Base-by-base conservation (phyloP, 2,113 vertebrate species). In the Notarius quadriscutis region DNA sequence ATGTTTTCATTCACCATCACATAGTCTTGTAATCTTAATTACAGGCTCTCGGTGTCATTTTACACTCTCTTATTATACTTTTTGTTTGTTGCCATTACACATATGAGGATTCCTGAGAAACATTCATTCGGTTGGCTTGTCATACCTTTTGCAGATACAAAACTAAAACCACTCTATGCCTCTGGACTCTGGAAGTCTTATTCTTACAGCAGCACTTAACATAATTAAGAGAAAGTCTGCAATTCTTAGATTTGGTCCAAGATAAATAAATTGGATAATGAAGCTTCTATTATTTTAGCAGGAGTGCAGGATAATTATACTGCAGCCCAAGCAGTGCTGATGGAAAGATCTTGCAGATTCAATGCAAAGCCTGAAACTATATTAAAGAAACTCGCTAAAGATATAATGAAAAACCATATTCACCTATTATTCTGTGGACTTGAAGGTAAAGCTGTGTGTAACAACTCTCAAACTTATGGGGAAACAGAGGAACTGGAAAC, bases 11-110 rank as follows among this genome's bases (percentile, higher is more conserved):
- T 94, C 94, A 91, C 91, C 89, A 85, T 91, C 87, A 51, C 71
- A 93, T 88, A 88, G 85, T 92, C 91, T 90, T 94, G 95, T 93
- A 89, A 93, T 95, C 95, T 95, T 95, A 92, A 94, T 95, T 95
- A 95, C 85, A 62, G 60, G 74, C 85, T 71, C 90, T 85, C 85
- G 3, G 62, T 88, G 72, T 92, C 89, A 92, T 94, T 94, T 94
- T 93, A 94, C 91, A 92, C 85, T 83, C 90, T 91, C 92, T 91
- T 92, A 90, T 94, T 93, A 93, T 81, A 87, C 85, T 86, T 92
- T 92, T 93, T 90, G 93, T 93, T 85, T 84, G 83, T 90, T 88
- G 72, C 75, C 57, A 87, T 86, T 67, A 4, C 65, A 88, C 91
- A 88, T 89, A 90, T 84, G 75, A 88, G 72, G 58, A 84, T 67